Conservation (phyloP, 2,888 invertebrate species). For the Amiota minor region DNA sequence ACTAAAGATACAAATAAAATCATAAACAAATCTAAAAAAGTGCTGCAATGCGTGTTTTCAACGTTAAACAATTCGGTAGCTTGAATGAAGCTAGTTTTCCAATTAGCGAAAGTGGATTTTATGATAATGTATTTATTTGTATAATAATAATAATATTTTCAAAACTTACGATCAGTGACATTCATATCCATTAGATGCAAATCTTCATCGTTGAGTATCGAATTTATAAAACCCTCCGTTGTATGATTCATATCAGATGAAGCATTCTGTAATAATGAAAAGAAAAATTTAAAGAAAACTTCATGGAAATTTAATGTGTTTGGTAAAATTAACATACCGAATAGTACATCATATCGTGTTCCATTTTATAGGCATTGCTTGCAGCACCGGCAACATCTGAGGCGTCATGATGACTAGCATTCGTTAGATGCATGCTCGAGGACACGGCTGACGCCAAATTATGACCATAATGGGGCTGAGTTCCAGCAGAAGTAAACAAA, state of each 20-base stretch:
- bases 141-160: slow-evolving; percentile 17
- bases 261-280: slow-evolving; percentile 74
- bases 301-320: not conserved
- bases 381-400: slow-evolving; percentile 79
- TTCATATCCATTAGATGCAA: slow-evolving; percentile 94
- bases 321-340: slow-evolving; percentile 76
- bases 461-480: slow-evolving; percentile 75
- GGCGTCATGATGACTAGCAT: slow-evolving; percentile 82
- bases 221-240: slow-evolving; percentile 89
- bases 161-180: slow-evolving; percentile 85
- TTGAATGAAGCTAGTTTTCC: too few species aligned
- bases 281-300: slow-evolving; percentile 28
- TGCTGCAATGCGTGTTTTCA: too few species aligned
- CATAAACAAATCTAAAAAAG: too few species aligned
- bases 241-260: slow-evolving; percentile 82
- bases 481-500: slow-evolving; percentile 45
- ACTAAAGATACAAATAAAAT: too few species aligned
- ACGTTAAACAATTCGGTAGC: too few species aligned
- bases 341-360: slow-evolving; percentile 87
- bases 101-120: too few species aligned
- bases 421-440: slow-evolving; percentile 85
- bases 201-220: slow-evolving; percentile 90
- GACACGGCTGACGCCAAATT: slow-evolving; percentile 84
- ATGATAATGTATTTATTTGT: too few species aligned
- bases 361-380: slow-evolving; percentile 78